Base-by-base conservation (phyloP, 2,113 vertebrate species). In the Campylomormyrus tamandua region DNA sequence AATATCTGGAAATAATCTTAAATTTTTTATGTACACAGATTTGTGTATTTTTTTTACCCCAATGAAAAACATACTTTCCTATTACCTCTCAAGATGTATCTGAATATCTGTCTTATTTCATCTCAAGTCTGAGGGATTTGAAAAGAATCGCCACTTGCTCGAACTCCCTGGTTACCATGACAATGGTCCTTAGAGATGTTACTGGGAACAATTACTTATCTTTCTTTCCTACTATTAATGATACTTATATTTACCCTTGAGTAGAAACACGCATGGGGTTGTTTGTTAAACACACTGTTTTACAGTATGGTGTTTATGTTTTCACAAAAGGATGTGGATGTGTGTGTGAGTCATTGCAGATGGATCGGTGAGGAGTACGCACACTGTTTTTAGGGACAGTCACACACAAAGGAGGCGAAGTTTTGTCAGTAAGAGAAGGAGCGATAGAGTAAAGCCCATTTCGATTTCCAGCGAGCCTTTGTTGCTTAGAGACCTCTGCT, bases 121-220 rank as follows among this genome's bases (percentile, higher is more conserved):
- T 83, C 45, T 50, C 27, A 89, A 52, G 45, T 89, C 66, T 83
- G 21, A 56, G 88, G 89, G 87, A 93, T 85, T 87, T 92, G 89
- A 83, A 87, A 58, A 77, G 90, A 77, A 91, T 93, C 93, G 91
- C 90, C 90, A 89, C 90, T 91, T 90, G 91, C 93, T 86, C 93
- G 90, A 95, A 95, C 92, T 91, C 87, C 66, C 83, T 52, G 90
- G 94, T 96, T 95, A 94, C 95, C 94, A 96, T 95, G 95, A 95
- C 95, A 93, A 95, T 95, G 87, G 89, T 58, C 92, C 90, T 94
- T 88, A 91, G 90, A 52, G 11, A 91, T 84, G 92, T 91, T 92
- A 91, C 87, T 90, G 89, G 87, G 91, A 93, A 95, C 94, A 94
- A 95, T 95, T 90, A 92, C 89, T 90, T 91, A 91, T 92, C 66